Conservation (phyloP, 1,140 invertebrate species). For the Drosophila nebulosa region DNA sequence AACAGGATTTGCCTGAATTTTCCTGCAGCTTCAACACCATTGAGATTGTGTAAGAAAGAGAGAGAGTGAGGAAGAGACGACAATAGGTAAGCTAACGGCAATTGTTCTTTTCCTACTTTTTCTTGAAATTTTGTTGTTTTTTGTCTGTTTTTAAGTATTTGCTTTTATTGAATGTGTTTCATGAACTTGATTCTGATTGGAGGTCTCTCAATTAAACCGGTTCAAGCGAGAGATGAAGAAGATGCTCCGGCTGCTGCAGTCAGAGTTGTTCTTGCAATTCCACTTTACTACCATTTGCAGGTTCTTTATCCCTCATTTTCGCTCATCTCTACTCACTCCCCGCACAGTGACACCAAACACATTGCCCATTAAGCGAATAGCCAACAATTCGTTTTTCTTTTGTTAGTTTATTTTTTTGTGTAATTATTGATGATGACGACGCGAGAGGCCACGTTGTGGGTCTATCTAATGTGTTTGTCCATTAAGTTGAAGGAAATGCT, state of each 20-base stretch:
- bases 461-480: not conserved
- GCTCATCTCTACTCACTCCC: conserved; percentile 6
- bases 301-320: not conserved
- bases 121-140: not conserved
- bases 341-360: conserved; percentile 49
- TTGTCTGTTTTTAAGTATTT: not conserved
- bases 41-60: conserved; percentile 12
- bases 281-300: not conserved
- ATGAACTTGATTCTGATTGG: conserved; percentile 76
- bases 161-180: conserved; percentile 32
- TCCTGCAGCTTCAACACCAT: conserved; percentile 9
- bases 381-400: not conserved
- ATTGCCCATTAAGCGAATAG: conserved; percentile 9
- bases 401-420: conserved; percentile 10
- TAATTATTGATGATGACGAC: not conserved
- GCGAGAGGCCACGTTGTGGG: not conserved
- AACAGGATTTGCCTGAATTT: conserved; percentile 35
- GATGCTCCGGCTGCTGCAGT: conserved; percentile 5
- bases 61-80: conserved; percentile 10
- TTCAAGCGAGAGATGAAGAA: conserved; percentile 34
- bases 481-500: not conserved
- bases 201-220: conserved; percentile 72
- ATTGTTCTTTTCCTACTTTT: not conserved
- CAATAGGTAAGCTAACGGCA: conserved; percentile 22
- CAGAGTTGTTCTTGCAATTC: conserved; percentile 10